A percentile compares a stretch with the other conserved stretches of the same genome.
Evolutionary conservation across 2,797 vertebrate species (phyloP).

Genomic region (Malacoctenus gilli): DNA sequence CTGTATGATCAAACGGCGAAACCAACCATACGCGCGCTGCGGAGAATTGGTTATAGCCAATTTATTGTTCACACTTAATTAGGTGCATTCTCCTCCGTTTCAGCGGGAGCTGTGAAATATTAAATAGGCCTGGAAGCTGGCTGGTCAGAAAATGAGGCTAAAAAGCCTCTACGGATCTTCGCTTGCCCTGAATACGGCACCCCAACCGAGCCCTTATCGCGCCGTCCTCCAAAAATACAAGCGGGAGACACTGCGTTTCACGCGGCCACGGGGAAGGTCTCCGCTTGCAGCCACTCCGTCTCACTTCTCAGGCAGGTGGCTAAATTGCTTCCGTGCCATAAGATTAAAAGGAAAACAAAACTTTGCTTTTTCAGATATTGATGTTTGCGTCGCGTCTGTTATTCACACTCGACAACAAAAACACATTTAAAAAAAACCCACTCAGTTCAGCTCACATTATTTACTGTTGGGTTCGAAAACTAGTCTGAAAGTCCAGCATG

Average conservation of each 20-base stretch:
- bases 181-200: conserved; percentile 61
- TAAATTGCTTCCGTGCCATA: too few relatives aligned
- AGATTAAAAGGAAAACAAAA: neutral
- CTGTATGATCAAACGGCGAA: conserved; percentile 60
- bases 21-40: conserved; percentile 18
- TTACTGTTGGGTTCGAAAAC: too few relatives aligned
- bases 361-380: too few relatives aligned
- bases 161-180: conserved; percentile 60
- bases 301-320: conserved; percentile 23
- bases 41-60: conserved; percentile 64
- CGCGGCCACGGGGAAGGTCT: conserved; percentile 34
- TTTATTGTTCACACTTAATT: conserved; percentile 75
- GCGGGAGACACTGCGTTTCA: conserved; percentile 37
- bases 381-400: too few relatives aligned
- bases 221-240: conserved; percentile 60
- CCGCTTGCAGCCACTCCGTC: conserved; percentile 19
- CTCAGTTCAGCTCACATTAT: too few relatives aligned
- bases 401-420: too few relatives aligned
- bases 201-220: conserved; percentile 42
- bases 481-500: too few relatives aligned
- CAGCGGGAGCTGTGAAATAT: conserved; percentile 66
- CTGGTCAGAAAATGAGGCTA: conserved; percentile 68
- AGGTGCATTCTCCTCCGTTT: conserved; percentile 62
- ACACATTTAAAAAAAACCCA: too few relatives aligned
- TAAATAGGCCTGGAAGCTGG: conserved; percentile 70